A percentile compares a stretch with the other conserved stretches of the same genome.
Evolutionary conservation across 2,113 vertebrate genomes (phyloP).

Genomic region (Plotosus lineatus): DNA sequence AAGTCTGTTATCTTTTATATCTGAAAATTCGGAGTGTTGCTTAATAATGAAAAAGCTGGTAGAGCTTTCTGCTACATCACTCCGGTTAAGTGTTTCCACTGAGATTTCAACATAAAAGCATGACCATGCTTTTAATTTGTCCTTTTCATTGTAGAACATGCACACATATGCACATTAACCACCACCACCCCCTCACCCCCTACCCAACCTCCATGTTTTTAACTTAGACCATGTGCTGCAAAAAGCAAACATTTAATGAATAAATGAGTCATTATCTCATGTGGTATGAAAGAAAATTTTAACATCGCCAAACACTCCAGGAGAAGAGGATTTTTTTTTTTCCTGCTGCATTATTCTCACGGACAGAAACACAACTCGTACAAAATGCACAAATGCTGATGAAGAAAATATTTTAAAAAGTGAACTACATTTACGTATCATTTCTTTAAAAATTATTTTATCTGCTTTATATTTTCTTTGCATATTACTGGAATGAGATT

Average conservation of each 20-base stretch:
- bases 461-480: neutral
- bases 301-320: neutral
- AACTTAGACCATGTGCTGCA: slow-evolving; percentile 48
- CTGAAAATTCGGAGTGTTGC: slow-evolving; percentile 9
- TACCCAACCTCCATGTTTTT: slow-evolving; percentile 17
- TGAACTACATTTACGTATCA: neutral
- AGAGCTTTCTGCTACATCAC: slow-evolving; percentile 5
- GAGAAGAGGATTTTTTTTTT: slow-evolving; percentile 15
- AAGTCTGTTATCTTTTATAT: slow-evolving; percentile 30
- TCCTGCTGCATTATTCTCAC: neutral
- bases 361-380: slow-evolving; percentile 10
- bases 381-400: neutral
- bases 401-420: neutral
- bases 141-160: slow-evolving; percentile 21
- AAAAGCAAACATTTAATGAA: slow-evolving; percentile 45
- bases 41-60: slow-evolving; percentile 36
- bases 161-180: slow-evolving; percentile 16
- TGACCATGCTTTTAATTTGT: slow-evolving; percentile 24
- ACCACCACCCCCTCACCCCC: no score
- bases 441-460: neutral
- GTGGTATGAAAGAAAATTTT: slow-evolving; percentile 31
- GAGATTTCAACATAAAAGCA: slow-evolving; percentile 32
- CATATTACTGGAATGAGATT: neutral
- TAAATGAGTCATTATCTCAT: slow-evolving; percentile 31
- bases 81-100: slow-evolving; percentile 6